Evolutionary conservation across 2,113 vertebrate genomes (phyloP).

Genomic region (Austrofundulus limnaeus): DNA sequence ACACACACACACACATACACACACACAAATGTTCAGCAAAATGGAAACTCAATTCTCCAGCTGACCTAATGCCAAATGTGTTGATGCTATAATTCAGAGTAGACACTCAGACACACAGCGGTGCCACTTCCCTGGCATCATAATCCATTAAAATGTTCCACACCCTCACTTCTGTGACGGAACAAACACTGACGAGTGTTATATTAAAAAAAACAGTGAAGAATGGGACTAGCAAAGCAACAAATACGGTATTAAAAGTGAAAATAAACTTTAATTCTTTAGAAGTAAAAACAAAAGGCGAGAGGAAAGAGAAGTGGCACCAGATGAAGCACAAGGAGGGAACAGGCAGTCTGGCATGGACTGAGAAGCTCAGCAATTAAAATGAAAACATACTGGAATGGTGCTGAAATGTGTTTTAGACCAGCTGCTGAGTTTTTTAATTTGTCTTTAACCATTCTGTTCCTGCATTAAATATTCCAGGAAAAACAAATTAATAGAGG

Average conservation of each 20-base stretch:
- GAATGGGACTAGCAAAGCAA: too few relatives aligned
- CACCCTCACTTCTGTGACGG: slow-evolving; percentile 7
- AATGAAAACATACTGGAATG: neutral
- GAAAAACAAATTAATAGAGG: too few relatives aligned
- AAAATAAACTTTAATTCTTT: too few relatives aligned
- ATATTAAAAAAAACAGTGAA: neutral
- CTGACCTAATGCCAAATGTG: slow-evolving; percentile 36
- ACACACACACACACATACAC: slow-evolving; percentile 18
- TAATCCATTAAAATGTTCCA: slow-evolving; percentile 28
- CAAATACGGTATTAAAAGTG: too few relatives aligned
- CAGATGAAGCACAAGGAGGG: neutral
- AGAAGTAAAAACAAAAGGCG: neutral
- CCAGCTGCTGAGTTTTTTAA: neutral
- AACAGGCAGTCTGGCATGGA: neutral
- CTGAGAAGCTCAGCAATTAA: neutral
- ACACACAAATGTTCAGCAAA: slow-evolving; percentile 6
- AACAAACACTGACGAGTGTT: neutral
- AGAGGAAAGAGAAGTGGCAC: neutral
- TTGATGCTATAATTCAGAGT: slow-evolving; percentile 31
- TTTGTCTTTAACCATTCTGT: neutral
- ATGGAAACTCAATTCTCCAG: slow-evolving; percentile 6
- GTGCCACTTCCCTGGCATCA: slow-evolving; percentile 19
- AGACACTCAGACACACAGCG: slow-evolving; percentile 14
- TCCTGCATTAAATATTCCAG: neutral
- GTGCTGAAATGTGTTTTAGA: neutral